Evolutionary conservation across 2,888 invertebrate species (phyloP).

Genomic region (Caenorhabditis uteleia): DNA sequence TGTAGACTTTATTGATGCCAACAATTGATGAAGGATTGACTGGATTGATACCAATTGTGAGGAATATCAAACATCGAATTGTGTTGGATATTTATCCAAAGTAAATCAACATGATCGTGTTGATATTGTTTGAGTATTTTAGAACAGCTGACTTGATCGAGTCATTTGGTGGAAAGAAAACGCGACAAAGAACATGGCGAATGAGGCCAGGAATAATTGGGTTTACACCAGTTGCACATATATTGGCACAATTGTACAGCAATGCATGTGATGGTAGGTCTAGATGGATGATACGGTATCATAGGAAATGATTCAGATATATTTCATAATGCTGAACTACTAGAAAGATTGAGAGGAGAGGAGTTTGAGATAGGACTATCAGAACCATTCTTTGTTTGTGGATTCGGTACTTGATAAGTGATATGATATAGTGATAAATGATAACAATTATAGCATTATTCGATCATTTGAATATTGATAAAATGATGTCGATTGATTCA

Average conservation of each 20-base stretch:
- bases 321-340: conserved; percentile 32
- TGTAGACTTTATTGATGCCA: conserved; percentile 39
- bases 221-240: conserved; percentile 10
- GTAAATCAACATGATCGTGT: too few relatives aligned
- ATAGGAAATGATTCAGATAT: conserved; percentile 39
- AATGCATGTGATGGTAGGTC: conserved; percentile 9
- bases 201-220: background rate
- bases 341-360: conserved; percentile 38
- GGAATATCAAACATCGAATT: too few relatives aligned
- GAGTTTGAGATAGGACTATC: conserved; percentile 52
- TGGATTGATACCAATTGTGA: too few relatives aligned
- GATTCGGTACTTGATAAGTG: conserved; percentile 27
- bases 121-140: too few relatives aligned
- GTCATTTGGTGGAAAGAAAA: too few relatives aligned
- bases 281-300: conserved; percentile 21
- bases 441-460: conserved; percentile 9
- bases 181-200: too few relatives aligned
- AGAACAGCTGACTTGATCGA: too few relatives aligned
- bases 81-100: too few relatives aligned
- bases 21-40: conserved; percentile 29
- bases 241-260: conserved; percentile 23
- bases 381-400: conserved; percentile 49
- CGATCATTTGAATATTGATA: conserved; percentile 29
- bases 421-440: background rate
- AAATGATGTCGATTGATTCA: conserved; percentile 29